phyloP scores from a whole-genome alignment of 64 coral and sea anemone genomes.

The Anthopleura sola region DNA sequence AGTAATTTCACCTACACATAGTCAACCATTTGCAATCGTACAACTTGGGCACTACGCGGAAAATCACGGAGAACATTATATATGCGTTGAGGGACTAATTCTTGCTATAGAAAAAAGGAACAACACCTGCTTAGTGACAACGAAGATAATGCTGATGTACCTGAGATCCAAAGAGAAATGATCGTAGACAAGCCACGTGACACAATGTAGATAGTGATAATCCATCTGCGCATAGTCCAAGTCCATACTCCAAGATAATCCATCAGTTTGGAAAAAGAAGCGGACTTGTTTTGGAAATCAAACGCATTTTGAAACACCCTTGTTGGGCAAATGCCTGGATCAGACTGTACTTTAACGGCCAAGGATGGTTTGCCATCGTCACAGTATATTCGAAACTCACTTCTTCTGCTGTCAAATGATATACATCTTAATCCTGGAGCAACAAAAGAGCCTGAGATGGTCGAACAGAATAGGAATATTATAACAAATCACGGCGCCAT shows the following conservation, averaged over 20 bases:
- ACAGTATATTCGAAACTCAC: not conserved
- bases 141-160: not conserved
- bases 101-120: not conserved
- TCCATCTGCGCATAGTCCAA: no score
- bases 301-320: not conserved
- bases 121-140: not conserved
- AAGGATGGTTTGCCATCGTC: not conserved
- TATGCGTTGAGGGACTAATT: not conserved
- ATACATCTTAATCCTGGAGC: no score
- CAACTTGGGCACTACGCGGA: constrained; percentile 37
- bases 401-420: no score
- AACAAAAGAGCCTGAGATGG: no score
- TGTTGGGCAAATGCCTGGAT: not conserved
- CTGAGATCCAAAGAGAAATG: not conserved
- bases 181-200: not conserved
- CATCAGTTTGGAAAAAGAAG: not conserved
- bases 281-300: not conserved
- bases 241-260: not conserved
- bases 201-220: not conserved
- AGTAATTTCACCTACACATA: constrained; percentile 25
- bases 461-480: no score
- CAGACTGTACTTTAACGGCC: not conserved
- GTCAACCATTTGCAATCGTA: constrained; percentile 21
- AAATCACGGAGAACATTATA: constrained; percentile 31
- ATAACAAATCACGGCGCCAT: no score